Base-by-base conservation (phyloP, 2,888 invertebrate genomes). In the Bombylius discolor region DNA sequence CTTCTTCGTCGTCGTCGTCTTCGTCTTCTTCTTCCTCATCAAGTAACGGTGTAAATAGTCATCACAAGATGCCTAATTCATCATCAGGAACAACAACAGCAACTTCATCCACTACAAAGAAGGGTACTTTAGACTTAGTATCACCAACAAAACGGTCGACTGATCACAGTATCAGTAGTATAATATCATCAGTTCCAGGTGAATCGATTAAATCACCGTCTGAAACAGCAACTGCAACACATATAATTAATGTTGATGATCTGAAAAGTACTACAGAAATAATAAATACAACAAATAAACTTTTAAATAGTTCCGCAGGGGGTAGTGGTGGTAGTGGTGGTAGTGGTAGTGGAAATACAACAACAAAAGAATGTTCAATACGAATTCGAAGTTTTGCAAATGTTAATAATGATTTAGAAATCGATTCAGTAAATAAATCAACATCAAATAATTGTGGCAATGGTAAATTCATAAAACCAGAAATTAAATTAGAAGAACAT, bases 241-340 rank as follows among this genome's bases (percentile, higher is more conserved):
- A 70, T 60, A 60, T 71, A 58, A 72, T 72, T 53, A 70, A 71
- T 60, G 64, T 73, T 58, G 72, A 73, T 58, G 68, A 72, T 55
- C 70, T 70, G 56, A 70, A 67, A 59, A 65, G 68, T 59, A 63
- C 69, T 52, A 68, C 68, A 56, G 72, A 71, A 56, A 72, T 72
- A 58, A 62, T 72, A 39, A 67, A 70, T 57, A 70, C 71, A 58
- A 68, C 72, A 33, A 69, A 71, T 61, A 68, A 72, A 62, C 59
- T 71, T 56, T 59, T 68, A 58, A 60, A 59, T 56, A 39, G 60
- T 56, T 51, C 54, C 56, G 58, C 48, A 39, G 46, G n/a, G 14
- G 23, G 9, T 8, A 33, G 33, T 44, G 32, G 31, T 51, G 53
- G 14, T 31, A 46, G 32, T 45, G 45, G 36, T 39, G 31, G 12